These are phyloP conservation scores for Hepsetus odoe DNA, from an alignment of 2,113 vertebrate genomes.

Conservation along the genomic window DNA sequence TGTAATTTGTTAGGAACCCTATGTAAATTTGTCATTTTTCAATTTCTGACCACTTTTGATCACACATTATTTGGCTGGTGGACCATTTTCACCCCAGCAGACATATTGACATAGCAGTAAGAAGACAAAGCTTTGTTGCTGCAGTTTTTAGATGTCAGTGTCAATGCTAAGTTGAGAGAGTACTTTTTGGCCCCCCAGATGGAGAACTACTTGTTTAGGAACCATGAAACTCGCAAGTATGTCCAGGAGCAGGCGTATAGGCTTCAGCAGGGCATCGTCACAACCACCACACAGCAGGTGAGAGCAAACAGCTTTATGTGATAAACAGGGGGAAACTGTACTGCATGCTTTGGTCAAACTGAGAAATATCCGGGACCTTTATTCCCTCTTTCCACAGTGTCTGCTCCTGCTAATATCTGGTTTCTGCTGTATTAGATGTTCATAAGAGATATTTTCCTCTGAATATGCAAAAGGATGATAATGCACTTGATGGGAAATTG, in stretches of 20 bases:
- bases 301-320: constrained; percentile 14
- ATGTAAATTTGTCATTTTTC: too few species aligned
- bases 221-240: constrained; percentile 94
- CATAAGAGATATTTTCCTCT: not conserved
- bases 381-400: not conserved
- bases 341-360: not conserved
- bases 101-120: too few species aligned
- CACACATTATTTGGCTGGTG: too few species aligned
- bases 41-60: too few species aligned
- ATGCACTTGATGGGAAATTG: not conserved
- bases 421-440: not conserved
- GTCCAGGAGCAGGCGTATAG: constrained; percentile 94
- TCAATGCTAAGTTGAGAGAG: not conserved
- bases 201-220: constrained; percentile 94
- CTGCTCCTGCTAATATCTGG: not conserved
- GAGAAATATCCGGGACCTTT: not conserved
- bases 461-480: not conserved
- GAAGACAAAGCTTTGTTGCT: too few species aligned
- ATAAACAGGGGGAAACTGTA: too few species aligned
- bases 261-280: constrained; percentile 95
- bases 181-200: constrained; percentile 76
- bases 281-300: constrained; percentile 95
- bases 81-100: too few species aligned
- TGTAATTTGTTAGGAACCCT: too few species aligned
- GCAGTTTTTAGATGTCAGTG: too few species aligned